A percentile compares a stretch with the other conserved stretches of the same genome.
These are phyloP conservation scores for Polyodon spathula DNA, from an alignment of 2,113 vertebrate species.

Conservation along the genomic window DNA sequence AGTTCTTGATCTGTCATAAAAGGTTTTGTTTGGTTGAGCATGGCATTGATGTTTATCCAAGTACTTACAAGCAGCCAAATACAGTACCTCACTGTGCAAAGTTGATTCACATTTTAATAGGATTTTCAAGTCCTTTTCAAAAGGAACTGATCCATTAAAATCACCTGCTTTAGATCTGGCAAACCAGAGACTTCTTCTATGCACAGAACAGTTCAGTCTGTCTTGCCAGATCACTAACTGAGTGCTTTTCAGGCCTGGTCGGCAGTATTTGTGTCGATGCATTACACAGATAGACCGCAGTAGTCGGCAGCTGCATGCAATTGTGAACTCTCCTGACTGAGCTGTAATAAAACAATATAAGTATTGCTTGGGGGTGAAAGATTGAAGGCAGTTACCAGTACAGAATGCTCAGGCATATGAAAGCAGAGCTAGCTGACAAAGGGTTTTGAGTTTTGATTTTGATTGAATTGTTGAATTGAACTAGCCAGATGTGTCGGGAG, in stretches of 20 bases:
- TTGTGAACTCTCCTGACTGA: conserved; percentile 79
- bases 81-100: conserved; percentile 48
- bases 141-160: conserved; percentile 66
- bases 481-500: no score
- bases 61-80: no score
- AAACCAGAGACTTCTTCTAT: conserved; percentile 58
- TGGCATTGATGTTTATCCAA: no score
- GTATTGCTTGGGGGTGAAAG: conserved; percentile 67
- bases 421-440: conserved; percentile 68
- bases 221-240: conserved; percentile 58
- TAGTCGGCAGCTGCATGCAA: conserved; percentile 73
- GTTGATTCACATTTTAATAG: conserved; percentile 59
- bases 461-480: conserved; percentile 75
- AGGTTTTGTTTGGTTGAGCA: no score
- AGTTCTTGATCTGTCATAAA: no score
- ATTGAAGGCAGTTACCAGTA: conserved; percentile 68
- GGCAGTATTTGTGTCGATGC: conserved; percentile 60
- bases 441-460: conserved; percentile 76
- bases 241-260: conserved; percentile 71
- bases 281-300: conserved; percentile 59
- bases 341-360: conserved; percentile 86
- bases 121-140: conserved; percentile 61
- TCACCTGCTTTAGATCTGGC: conserved; percentile 57
- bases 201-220: conserved; percentile 51
- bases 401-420: conserved; percentile 61